Evolutionary conservation across 2,797 vertebrate species (phyloP).

Genomic region (Parotocinclus haroldoi): DNA sequence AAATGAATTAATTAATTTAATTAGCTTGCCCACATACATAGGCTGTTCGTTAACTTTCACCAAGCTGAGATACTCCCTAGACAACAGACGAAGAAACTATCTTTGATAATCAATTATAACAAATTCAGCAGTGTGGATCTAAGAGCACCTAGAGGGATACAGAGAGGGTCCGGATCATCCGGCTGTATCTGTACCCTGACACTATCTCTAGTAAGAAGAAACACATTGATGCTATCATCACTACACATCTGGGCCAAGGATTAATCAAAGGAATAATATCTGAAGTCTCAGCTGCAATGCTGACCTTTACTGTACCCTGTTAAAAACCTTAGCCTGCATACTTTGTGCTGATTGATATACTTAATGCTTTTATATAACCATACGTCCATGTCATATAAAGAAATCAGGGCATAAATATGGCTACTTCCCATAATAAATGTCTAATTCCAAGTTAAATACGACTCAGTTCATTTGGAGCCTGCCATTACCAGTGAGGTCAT

Average conservation of each 20-base stretch:
- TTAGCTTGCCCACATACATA: constrained; percentile 21
- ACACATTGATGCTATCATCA: constrained; percentile 46
- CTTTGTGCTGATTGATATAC: constrained; percentile 8
- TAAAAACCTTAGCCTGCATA: constrained; percentile 5
- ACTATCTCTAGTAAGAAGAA: constrained; percentile 45
- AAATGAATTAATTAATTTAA: constrained; percentile 22
- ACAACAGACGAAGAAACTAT: not conserved
- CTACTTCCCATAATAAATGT: not conserved
- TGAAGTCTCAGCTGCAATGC: constrained; percentile 10
- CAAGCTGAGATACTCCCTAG: not conserved
- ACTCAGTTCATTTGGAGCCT: not conserved
- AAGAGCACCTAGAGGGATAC: constrained; percentile 20
- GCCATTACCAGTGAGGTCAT: constrained; percentile 14
- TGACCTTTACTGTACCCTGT: constrained; percentile 18
- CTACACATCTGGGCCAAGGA: constrained; percentile 47
- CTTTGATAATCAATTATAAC: constrained; percentile 13
- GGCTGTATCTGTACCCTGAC: constrained; percentile 32
- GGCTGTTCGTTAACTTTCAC: constrained; percentile 14
- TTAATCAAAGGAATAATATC: constrained; percentile 33
- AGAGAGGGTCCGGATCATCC: constrained; percentile 33
- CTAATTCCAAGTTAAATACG: constrained; percentile 1
- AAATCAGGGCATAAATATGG: too few relatives aligned
- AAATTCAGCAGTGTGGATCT: constrained; percentile 3
- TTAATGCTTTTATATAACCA: not conserved
- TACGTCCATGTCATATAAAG: too few relatives aligned